A percentile compares a stretch with the other conserved stretches of the same genome.
phyloP scores from a whole-genome alignment of 23 tunicate species.

The Styela plicata region DNA sequence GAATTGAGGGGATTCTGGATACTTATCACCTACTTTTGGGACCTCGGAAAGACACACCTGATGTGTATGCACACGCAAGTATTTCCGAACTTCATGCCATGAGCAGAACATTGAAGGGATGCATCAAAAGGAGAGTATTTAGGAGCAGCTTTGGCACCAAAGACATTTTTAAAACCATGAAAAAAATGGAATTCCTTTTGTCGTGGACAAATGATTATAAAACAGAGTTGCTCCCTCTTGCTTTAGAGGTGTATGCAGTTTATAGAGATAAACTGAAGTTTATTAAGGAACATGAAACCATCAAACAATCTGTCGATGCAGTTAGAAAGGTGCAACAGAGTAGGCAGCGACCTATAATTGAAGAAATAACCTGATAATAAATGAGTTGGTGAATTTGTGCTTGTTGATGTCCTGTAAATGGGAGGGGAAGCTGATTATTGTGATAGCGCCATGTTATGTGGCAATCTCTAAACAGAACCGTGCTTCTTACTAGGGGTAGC shows the following conservation, averaged over 20 bases:
- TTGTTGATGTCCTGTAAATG: no score
- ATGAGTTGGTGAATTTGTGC: no score
- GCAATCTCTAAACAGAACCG: no score
- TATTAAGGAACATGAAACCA: background rate
- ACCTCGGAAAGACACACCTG: constrained; percentile 17
- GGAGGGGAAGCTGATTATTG: no score
- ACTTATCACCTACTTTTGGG: constrained; percentile 68
- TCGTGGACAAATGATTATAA: constrained; percentile 29
- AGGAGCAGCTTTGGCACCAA: constrained; percentile 1
- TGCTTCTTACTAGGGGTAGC: no score
- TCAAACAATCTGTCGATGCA: constrained; percentile 2
- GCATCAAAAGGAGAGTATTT: background rate
- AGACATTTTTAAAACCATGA: constrained; percentile 39
- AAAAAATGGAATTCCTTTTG: constrained; percentile 57
- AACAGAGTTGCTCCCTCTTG: constrained; percentile 30
- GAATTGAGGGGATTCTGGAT: constrained; percentile 43
- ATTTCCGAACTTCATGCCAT: constrained; percentile 36
- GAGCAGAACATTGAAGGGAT: constrained; percentile 26
- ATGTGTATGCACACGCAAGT: constrained; percentile 24
- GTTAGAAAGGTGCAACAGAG: background rate
- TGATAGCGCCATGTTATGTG: no score
- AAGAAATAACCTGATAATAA: no score
- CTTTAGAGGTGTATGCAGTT: constrained; percentile 49
- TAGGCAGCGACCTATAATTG: no score
- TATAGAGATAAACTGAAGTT: constrained; percentile 29